Evolutionary conservation across 2,888 invertebrate species (phyloP).

Genomic region (Cataglyphis altisquamis): DNA sequence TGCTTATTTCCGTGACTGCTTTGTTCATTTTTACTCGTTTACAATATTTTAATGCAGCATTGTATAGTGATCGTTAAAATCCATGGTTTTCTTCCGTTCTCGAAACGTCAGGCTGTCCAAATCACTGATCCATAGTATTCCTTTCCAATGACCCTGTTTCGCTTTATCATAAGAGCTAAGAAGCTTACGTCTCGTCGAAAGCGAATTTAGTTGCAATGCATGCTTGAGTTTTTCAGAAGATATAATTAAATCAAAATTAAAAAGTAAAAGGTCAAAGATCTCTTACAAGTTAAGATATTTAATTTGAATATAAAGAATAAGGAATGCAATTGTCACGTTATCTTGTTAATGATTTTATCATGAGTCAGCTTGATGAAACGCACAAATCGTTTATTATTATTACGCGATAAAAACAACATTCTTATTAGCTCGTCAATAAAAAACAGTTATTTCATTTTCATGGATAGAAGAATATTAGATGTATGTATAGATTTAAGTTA

Average conservation of each 20-base stretch:
- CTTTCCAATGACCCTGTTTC: conserved; percentile 52
- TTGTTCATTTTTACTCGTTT: not conserved
- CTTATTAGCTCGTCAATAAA: conserved; percentile 42
- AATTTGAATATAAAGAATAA: not conserved
- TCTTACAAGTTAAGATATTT: not conserved
- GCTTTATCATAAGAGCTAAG: conserved; percentile 65
- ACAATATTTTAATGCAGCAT: not conserved
- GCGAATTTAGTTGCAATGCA: conserved; percentile 69
- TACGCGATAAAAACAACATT: conserved; percentile 35
- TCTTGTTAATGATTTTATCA: conserved; percentile 8
- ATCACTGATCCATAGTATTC: conserved; percentile 43
- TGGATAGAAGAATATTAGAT: not conserved
- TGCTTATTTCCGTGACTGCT: not conserved
- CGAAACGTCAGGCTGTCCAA: conserved; percentile 20
- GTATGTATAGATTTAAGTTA: not conserved
- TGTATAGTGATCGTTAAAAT: conserved; percentile 11
- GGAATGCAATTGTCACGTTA: conserved; percentile 23
- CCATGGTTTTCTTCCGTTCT: conserved; percentile 19
- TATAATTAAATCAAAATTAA: conserved; percentile 1
- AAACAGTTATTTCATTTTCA: conserved; percentile 49
- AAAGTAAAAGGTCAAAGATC: not conserved
- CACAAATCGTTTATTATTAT: conserved; percentile 24
- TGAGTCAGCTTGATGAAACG: conserved; percentile 35
- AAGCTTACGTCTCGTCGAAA: conserved; percentile 68
- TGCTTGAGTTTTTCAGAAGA: not conserved